A percentile compares a stretch with the other conserved stretches of the same genome.
Evolutionary conservation across 2,113 vertebrate genomes (phyloP).

Genomic region (Ahaetulla prasina): DNA sequence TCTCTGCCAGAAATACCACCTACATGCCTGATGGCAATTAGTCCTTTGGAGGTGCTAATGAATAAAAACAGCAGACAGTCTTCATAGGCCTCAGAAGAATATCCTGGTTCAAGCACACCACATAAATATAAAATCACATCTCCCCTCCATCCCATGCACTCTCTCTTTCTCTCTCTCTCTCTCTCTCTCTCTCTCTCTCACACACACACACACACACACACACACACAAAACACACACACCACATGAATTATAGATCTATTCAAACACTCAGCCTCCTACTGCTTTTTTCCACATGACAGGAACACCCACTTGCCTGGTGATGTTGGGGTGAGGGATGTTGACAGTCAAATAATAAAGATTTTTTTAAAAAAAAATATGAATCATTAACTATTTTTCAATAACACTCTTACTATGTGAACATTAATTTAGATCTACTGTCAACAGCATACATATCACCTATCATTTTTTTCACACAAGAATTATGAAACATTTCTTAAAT

Average conservation of each 20-base stretch:
- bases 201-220: neutral
- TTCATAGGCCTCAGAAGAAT: constrained; percentile 65
- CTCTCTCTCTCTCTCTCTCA: neutral
- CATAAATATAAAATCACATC: constrained; percentile 21
- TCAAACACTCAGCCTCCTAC: constrained; percentile 26
- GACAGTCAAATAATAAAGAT: constrained; percentile 43
- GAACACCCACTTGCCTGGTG: constrained; percentile 42
- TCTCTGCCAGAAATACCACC: constrained; percentile 78
- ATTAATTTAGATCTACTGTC: constrained; percentile 51
- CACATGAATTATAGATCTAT: neutral
- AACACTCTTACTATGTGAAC: constrained; percentile 34
- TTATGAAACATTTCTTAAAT: constrained; percentile 26
- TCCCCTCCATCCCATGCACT: neutral
- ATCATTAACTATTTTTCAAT: constrained; percentile 61
- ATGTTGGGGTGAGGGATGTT: constrained; percentile 44
- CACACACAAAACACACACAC: neutral
- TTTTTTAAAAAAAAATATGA: constrained; percentile 43
- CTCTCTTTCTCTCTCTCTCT: neutral
- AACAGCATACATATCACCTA: constrained; percentile 29
- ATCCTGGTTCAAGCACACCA: constrained; percentile 60
- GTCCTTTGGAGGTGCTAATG: constrained; percentile 77
- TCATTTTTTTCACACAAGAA: neutral
- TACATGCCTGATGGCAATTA: constrained; percentile 82
- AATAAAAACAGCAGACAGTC: constrained; percentile 71
- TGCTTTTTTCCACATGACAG: constrained; percentile 50